These are phyloP conservation scores for Synergus gifuensis DNA, from an alignment of 2,888 invertebrate species.

Conservation along the genomic window DNA sequence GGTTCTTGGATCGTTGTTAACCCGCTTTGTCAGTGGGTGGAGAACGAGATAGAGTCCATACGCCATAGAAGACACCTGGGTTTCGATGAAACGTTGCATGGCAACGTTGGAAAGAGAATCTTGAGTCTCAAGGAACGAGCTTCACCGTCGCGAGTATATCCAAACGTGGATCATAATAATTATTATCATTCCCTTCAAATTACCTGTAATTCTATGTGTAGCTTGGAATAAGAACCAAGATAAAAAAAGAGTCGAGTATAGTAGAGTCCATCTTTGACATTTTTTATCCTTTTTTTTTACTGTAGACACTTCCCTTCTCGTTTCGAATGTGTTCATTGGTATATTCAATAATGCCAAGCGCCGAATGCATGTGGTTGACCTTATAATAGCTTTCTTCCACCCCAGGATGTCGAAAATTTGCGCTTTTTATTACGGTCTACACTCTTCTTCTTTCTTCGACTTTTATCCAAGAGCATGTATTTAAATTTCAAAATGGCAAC, in stretches of 20 bases:
- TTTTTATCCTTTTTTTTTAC: background rate
- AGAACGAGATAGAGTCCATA: conserved; percentile 69
- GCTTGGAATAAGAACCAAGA: background rate
- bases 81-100: conserved; percentile 61
- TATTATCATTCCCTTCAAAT: conserved; percentile 27
- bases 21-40: conserved; percentile 69
- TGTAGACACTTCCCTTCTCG: background rate
- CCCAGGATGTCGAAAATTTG: no score
- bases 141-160: conserved; percentile 42
- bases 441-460: no score
- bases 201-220: background rate
- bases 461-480: no score
- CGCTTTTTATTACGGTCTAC: no score
- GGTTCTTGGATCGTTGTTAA: conserved; percentile 70
- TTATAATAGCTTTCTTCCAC: no score
- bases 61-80: conserved; percentile 70
- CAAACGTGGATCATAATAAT: conserved; percentile 14
- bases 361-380: no score
- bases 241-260: background rate
- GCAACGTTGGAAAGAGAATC: conserved; percentile 63
- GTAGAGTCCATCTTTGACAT: background rate
- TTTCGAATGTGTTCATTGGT: background rate
- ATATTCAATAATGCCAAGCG: background rate
- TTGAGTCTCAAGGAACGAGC: conserved; percentile 40
- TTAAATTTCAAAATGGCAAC: no score